Conservation (phyloP, 2,113 vertebrate genomes). For the Scolopax mira region DNA sequence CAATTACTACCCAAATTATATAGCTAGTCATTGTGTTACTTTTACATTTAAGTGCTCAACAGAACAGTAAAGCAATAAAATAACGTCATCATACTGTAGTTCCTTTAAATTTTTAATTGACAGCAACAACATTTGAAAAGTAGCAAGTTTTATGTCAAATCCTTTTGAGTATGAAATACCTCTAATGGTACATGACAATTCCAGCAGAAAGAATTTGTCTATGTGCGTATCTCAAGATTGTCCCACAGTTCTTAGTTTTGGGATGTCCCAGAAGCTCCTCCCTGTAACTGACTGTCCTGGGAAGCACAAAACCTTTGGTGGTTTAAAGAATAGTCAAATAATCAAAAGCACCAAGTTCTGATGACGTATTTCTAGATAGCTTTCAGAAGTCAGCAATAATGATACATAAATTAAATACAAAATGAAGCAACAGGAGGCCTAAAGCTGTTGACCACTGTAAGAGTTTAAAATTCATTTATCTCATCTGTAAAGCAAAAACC, state of each 20-base stretch:
- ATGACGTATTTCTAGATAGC: neutral
- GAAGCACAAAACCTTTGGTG: conserved; percentile 12
- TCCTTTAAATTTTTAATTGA: neutral
- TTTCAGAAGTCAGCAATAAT: neutral
- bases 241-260: neutral
- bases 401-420: neutral
- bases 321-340: neutral
- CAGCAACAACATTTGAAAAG: neutral
- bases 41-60: neutral
- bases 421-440: conserved; percentile 2
- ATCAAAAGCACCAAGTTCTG: conserved; percentile 21
- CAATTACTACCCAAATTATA: neutral
- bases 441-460: neutral
- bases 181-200: neutral
- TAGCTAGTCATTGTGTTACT: neutral
- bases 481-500: neutral
- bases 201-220: neutral
- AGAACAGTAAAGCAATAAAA: neutral
- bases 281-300: neutral
- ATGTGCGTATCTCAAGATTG: neutral
- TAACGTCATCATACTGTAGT: neutral
- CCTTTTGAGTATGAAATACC: neutral
- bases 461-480: neutral
- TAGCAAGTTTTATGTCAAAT: neutral
- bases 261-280: neutral